Conservation (phyloP, 2,113 vertebrate species). For the Pseudonaja textilis region DNA sequence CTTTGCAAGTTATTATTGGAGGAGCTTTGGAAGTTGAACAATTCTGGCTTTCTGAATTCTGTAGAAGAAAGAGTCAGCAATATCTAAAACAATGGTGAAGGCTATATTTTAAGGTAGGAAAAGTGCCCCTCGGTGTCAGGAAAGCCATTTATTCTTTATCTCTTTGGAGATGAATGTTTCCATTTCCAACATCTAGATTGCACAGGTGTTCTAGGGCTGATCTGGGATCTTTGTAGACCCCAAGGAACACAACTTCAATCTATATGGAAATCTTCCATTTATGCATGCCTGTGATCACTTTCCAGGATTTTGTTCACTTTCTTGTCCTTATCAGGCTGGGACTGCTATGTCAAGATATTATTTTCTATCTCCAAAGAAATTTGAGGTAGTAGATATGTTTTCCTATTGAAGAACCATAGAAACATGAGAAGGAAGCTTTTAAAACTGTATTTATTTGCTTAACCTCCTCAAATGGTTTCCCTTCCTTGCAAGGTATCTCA, state of each 20-base stretch:
- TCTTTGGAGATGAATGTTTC: slow-evolving; percentile 14
- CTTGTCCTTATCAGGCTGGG: slow-evolving; percentile 1
- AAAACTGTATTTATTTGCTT: neutral
- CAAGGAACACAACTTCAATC: slow-evolving; percentile 15
- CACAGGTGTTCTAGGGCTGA: slow-evolving; percentile 5
- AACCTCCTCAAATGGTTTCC: neutral
- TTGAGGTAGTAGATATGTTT: neutral
- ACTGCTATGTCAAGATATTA: neutral
- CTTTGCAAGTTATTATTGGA: neutral
- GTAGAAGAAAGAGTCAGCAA: neutral
- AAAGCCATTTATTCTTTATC: slow-evolving; percentile 21
- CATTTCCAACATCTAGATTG: slow-evolving; percentile 9
- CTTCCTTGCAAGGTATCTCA: neutral
- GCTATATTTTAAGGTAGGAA: neutral
- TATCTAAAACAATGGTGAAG: neutral
- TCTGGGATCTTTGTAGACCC: slow-evolving; percentile 8
- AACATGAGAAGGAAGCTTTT: neutral
- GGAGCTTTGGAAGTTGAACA: slow-evolving; percentile 7
- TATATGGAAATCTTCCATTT: slow-evolving; percentile 26
- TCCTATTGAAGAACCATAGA: neutral
- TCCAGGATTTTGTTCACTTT: neutral
- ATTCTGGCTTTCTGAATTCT: neutral
- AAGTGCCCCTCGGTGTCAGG: neutral
- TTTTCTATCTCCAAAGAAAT: neutral
- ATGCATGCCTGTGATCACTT: slow-evolving; percentile 15